These are phyloP conservation scores for Plebejus argus DNA, from an alignment of 2,888 invertebrate genomes.

Conservation along the genomic window DNA sequence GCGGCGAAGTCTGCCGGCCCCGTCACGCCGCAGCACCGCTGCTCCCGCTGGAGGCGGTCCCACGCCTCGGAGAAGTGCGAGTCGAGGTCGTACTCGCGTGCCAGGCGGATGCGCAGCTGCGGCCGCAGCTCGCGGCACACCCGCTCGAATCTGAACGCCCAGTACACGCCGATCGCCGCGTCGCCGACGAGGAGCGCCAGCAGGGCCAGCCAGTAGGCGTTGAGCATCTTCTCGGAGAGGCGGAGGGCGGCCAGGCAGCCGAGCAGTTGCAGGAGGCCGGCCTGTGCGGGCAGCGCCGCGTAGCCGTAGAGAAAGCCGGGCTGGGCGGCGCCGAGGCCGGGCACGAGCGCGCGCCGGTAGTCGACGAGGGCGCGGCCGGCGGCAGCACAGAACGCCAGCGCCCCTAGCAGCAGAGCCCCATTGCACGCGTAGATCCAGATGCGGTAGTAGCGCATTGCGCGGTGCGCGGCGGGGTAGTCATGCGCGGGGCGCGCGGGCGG, in stretches of 20 bases:
- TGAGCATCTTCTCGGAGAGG: conserved; percentile 89
- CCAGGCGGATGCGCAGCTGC: conserved; percentile 80
- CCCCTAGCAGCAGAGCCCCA: conserved; percentile 91
- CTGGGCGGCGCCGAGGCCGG: conserved; percentile 88
- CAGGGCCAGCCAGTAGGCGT: conserved; percentile 91
- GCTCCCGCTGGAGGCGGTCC: conserved; percentile 88
- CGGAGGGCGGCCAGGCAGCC: conserved; percentile 91
- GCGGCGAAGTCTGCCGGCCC: conserved; percentile 80
- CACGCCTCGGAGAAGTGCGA: conserved; percentile 87
- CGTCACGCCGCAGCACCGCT: conserved; percentile 89
- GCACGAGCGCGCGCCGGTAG: conserved; percentile 86
- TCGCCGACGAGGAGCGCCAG: conserved; percentile 90
- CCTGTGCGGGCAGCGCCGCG: conserved; percentile 88
- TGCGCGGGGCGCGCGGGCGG: conserved; percentile 79
- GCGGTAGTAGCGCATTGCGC: conserved; percentile 90
- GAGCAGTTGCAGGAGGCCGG: conserved; percentile 85
- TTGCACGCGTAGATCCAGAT: conserved; percentile 97
- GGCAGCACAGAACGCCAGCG: conserved; percentile 89
- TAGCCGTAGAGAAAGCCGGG: conserved; percentile 93
- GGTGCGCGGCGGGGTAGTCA: conserved; percentile 77
- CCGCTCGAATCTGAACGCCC: conserved; percentile 90
- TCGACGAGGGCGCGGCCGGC: conserved; percentile 87
- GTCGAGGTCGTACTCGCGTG: conserved; percentile 87
- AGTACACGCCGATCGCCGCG: conserved; percentile 90
- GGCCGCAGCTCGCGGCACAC: conserved; percentile 88